Base-by-base conservation (phyloP, 2,113 vertebrate species). In the Myxocyprinus asiaticus region DNA sequence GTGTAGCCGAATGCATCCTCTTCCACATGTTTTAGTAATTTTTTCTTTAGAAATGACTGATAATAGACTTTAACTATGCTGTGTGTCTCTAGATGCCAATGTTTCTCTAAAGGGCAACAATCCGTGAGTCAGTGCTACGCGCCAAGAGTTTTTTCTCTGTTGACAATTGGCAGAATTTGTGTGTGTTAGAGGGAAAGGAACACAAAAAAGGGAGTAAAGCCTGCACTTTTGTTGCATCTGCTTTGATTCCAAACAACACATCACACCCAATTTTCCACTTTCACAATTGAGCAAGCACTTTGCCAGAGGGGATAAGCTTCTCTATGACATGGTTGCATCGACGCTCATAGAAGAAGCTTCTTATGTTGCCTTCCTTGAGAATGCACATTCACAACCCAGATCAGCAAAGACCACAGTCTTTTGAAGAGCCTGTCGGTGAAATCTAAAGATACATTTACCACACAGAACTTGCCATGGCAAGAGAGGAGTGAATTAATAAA, bases 241-340 rank as follows among this genome's bases (percentile, higher is more conserved):
- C 74, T 85, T 71, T 82, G 81, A 82, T 85, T 82, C 78, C 80
- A 81, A 82, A 80, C 79, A 80, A 70, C 85, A 86, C 48, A 83
- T 85, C 79, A 85, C 77, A 66, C 63, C 81, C 80, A 85, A 82
- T 85, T 85, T 84, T 81, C 77, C 75, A 78, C 82, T 80, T 87
- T 78, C 82, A 85, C 82, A 81, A 76, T 67, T 56, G 69, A 80
- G 77, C 61, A 78, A 75, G 81, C 79, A 84, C 78, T 84, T 79
- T 81, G 82, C 75, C 78, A 14, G 79, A 11, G 45, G 69, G 75
- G 74, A 75, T 59, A 6, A 74, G 67, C 78, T 81, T 62, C 78
- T 79, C 50, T 59, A 81, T 82, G 77, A 63, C 64, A 78, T 9
- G 50, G 50, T 53, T 33, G 62, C 69, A 72, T 48, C 58, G 22